Evolutionary conservation across 2,888 invertebrate species (phyloP), one percentile per base, ranked within the genome.

Genomic region (Oscheius sp.): DNA sequence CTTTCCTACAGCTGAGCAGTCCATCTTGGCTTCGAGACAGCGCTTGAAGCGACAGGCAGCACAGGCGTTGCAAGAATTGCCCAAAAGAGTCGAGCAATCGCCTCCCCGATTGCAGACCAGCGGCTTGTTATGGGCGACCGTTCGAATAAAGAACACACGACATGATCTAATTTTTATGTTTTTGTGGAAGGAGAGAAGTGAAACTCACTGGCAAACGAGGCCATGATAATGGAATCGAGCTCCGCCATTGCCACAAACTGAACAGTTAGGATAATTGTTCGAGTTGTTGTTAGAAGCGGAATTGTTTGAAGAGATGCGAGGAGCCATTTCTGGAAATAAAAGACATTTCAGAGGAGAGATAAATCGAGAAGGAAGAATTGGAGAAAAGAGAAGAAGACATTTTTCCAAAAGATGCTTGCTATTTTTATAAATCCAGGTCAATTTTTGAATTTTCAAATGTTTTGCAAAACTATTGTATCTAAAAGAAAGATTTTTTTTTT

Each of bases 21-120:
- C 55, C 55, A 55, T 55, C 23, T 55, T 55, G 2, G 55, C 55
- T 3, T 55, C 55, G 20, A 55, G 55, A 12, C 55, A 55, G 3
- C 34, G 33, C 37, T 55, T 55, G 20, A 33, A 55, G 3, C 55
- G 55, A 20, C 55, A 55, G 37, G 55, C 55, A 17, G 55, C 55
- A 55, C 55, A 55, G 4, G 55, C 10, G 23, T 55, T 55, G 23
- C 55, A 55, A 12, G 55, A 55, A 23, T 55, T 55, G 23, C 48
- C 42, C 17, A 55, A 34, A 17, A 55, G 20, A 34, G 55, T 55
- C 6, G 55, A 33, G 34, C 55, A 55, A 20, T 17, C 33, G 8
- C 55, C 55, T 17, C 55, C 55, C n/a, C 55, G 55, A 55, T 55
- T 55, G 33, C 55, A 55, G 23, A 55, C 33, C 20, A 55, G 55